Evolutionary conservation across 2,797 vertebrate genomes (phyloP), one percentile per base, ranked within the genome.

Genomic region (Streptopelia turtur): DNA sequence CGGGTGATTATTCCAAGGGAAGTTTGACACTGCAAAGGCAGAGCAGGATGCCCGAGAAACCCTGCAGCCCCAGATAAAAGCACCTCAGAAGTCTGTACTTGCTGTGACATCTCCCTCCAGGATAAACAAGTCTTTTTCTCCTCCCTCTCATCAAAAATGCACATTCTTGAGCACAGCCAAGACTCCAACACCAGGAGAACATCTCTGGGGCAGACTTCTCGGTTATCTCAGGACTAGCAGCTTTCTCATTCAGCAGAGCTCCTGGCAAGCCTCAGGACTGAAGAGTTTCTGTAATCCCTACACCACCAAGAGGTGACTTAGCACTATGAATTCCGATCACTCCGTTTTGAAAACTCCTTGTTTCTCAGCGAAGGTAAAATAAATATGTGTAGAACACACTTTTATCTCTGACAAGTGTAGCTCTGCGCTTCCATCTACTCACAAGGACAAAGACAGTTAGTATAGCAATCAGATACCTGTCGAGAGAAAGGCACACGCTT

Each of bases 11-110:
- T 90, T 95, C 57, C 82, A 53, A 76, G 30, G 75, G 80, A 87
- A 60, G 60, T 78, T 74, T 95, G 94, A 96, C 91, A 88, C 93
- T 95, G 94, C 66, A 89, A 89, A 96, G 92, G 85, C 87, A 96
- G 63, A 76, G 78, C 61, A 66, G 60, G 74, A 80, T 16, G 52
- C 82, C 72, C 12, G 21, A 52, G 69, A 83, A 95, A 89, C 86
- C 89, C 87, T 89, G 87, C 89, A 95, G 93, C 41, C 71, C 50
- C 70, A 91, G 94, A 95, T 96, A 78, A 97, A 97, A 96, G 93
- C 63, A 83, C 22, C 88, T 95, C 94, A 80, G 78, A 95, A 95
- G 50, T 37, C 78, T 93, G 86, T 53, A 78, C 72, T 80, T 89
- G 94, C 85, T 80, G 64, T 92, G 94, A 91, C 92, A 95, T 71